Conservation (phyloP, 2,113 vertebrate genomes). For the human (Homo sapiens) region DNA sequence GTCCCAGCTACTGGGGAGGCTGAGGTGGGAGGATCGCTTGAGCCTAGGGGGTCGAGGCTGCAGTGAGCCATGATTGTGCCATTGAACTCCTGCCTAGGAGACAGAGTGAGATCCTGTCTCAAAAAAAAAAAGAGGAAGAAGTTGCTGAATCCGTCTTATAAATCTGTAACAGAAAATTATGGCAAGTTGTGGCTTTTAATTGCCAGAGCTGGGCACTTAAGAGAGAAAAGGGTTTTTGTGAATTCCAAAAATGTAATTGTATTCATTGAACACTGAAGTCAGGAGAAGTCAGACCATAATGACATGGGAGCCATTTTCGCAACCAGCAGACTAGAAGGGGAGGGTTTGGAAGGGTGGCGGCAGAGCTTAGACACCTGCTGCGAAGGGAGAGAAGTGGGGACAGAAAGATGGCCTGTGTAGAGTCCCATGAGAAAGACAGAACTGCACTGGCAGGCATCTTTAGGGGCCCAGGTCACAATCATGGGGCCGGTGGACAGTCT, state of each 20-base stretch:
- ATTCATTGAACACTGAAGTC: neutral
- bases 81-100: too few species aligned
- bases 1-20: too few species aligned
- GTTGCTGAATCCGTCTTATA: neutral
- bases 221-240: neutral
- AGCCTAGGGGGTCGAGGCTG: too few species aligned
- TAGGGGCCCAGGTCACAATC: accelerated
- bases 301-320: neutral
- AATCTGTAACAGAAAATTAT: neutral
- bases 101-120: too few species aligned
- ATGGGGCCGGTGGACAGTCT: neutral
- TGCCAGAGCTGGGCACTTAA: neutral
- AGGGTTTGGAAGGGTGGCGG: accelerated
- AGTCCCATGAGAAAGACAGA: neutral
- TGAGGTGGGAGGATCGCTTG: too few species aligned
- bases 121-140: neutral
- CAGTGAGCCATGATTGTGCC: too few species aligned
- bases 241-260: neutral
- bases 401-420: accelerated
- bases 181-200: neutral
- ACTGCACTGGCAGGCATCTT: neutral
- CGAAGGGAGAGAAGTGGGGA: neutral
- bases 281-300: neutral
- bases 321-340: neutral
- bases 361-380: accelerated